phyloP scores from a whole-genome alignment of 2,113 vertebrate species.

The Apodemus sylvaticus region DNA sequence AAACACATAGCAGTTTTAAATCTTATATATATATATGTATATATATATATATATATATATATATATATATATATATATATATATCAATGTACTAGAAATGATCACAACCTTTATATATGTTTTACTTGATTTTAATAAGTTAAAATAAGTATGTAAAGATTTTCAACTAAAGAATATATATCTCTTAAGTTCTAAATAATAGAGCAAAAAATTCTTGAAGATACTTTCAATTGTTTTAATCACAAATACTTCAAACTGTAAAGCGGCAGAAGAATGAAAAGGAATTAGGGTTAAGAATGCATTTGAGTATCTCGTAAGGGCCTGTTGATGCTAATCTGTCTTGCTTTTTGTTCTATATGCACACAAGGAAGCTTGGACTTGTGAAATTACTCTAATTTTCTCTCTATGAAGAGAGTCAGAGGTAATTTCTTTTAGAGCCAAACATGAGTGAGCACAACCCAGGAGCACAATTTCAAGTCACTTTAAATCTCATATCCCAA shows the following conservation, averaged over 20 bases:
- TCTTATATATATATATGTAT: not conserved
- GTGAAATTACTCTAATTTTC: not conserved
- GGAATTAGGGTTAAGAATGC: not conserved
- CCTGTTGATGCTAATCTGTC: not conserved
- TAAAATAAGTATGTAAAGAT: not conserved
- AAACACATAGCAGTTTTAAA: not conserved
- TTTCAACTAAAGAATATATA: not conserved
- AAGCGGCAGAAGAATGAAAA: not conserved
- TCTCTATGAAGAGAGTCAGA: not conserved
- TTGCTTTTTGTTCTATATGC: not conserved
- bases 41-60: no score
- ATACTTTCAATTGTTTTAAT: slow-evolving; percentile 11
- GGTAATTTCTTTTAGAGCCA: not conserved
- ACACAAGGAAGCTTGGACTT: not conserved
- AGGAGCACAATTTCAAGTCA: not conserved
- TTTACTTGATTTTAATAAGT: slow-evolving; percentile 1
- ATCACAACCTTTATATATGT: not conserved
- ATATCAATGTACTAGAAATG: slow-evolving; percentile 16
- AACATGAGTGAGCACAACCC: not conserved
- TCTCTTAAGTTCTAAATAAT: not conserved
- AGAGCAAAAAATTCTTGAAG: not conserved
- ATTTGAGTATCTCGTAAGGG: not conserved
- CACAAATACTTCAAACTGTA: slow-evolving; percentile 26
- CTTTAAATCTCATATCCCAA: not conserved
- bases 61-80: no score